phyloP scores from a whole-genome alignment of 2,113 vertebrate species.

The Rynchops niger region DNA sequence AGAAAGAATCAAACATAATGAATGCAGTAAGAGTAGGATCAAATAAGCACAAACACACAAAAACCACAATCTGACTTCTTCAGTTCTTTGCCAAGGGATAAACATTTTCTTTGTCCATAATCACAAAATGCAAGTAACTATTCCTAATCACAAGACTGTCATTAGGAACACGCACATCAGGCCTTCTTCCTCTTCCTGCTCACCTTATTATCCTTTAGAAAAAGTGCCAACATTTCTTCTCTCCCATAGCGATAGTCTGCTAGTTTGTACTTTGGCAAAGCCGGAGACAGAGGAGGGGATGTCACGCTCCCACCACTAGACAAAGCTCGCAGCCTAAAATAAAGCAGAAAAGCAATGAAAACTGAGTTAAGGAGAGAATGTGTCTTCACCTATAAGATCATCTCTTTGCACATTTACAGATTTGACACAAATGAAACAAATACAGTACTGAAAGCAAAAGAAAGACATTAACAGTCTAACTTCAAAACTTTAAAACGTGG shows the following conservation, averaged over 20 bases:
- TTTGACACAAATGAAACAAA: not conserved
- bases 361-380: not conserved
- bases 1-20: not conserved
- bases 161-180: not conserved
- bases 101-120: not conserved
- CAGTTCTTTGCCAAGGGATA: not conserved
- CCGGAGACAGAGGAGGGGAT: constrained; percentile 96
- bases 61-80: not conserved
- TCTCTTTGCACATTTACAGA: not conserved
- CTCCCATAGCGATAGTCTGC: constrained; percentile 98
- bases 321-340: constrained; percentile 91
- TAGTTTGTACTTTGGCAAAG: constrained; percentile 98
- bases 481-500: not conserved
- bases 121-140: not conserved
- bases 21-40: not conserved
- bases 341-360: not conserved
- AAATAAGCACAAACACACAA: not conserved
- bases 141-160: not conserved
- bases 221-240: constrained; percentile 99
- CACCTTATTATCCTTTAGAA: constrained; percentile 98
- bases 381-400: not conserved
- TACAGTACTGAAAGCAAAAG: not conserved
- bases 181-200: not conserved
- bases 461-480: not conserved
- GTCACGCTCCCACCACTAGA: constrained; percentile 91